Percentiles rank a stretch among this genome's conserved stretches.
Evolutionary conservation across 2,113 vertebrate species (phyloP).

Genomic region (Orycteropus afer): DNA sequence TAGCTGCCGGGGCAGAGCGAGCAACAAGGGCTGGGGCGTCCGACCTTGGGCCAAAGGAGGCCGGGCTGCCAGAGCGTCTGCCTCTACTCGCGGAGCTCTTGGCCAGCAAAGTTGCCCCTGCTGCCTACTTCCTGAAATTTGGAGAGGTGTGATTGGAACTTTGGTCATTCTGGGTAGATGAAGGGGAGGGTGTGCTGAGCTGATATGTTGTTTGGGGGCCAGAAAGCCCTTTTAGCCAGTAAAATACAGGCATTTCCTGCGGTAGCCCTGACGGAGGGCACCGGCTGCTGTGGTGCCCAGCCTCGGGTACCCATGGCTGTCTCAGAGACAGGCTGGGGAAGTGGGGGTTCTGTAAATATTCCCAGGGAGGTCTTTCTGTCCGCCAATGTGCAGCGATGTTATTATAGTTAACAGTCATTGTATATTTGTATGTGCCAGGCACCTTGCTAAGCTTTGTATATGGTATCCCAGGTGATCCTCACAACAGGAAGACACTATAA

Average conservation of each 20-base stretch:
- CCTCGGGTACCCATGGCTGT: neutral
- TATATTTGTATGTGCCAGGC: neutral
- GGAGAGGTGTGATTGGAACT: constrained; percentile 39
- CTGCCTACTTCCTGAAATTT: constrained; percentile 33
- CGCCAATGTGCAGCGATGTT: neutral
- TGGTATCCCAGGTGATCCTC: neutral
- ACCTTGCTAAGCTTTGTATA: neutral
- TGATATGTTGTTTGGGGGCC: neutral
- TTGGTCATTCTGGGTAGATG: constrained; percentile 16
- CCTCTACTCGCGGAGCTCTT: neutral
- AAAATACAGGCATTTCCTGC: neutral
- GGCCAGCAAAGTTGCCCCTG: neutral
- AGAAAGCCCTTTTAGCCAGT: fast-evolving
- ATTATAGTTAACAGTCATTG: neutral
- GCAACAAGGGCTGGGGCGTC: neutral
- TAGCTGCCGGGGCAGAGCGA: neutral
- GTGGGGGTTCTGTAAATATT: neutral
- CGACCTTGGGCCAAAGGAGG: neutral
- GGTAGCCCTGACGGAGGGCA: neutral
- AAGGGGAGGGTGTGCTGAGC: neutral
- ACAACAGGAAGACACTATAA: neutral
- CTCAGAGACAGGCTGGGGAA: neutral
- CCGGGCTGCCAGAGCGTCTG: neutral
- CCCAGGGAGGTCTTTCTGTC: neutral
- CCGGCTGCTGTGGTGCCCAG: neutral